Evolutionary conservation across 2,113 vertebrate genomes (phyloP), one percentile per base, ranked within the genome.

Genomic region (Crotalus helleri): DNA sequence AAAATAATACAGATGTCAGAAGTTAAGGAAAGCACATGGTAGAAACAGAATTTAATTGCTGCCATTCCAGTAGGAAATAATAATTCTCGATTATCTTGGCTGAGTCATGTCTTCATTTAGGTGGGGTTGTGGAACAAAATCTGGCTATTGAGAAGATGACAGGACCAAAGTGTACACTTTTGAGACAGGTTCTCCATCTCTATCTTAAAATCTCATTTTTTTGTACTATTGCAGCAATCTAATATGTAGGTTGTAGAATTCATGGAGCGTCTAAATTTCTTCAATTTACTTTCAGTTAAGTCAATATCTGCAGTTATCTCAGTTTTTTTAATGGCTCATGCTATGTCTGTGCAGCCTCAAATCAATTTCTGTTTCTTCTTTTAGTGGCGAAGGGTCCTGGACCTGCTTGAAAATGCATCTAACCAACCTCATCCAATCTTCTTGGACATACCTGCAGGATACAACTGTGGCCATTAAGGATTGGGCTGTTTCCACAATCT

Each of bases 371-470:
- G 49, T 11, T 91, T n/a, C 10, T 6, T 74, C 69, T 96, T 96
- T 11, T 97, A 99, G 99, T 0, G 99, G 98, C 1, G 98, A 98
- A 39, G 97, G 98, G 90, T 98, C 98, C 0, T 97, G 99, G 94
- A 96, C 96, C 49, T 99, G 99, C 87, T 11, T 99, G 90, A 98
- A 97, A 92, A 97, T 97, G 11, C 99, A 99, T 88, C 93, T 99
- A n/a, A 3, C 94, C 11, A 97, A 97, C 93, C 96, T 99, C 81
- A 98, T 97, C 95, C 98, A 95, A 49, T 98, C 98, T 5, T 98
- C 98, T 1, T 99, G 99, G 99, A 92, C 97, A 55, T 98, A 98
- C 55, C 97, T 99, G 61, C 98, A 98, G 91, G 98, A 99, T 88
- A 97, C 98, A 0, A 98, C 98, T 0, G 54, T 98, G 0, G 98